A percentile compares a stretch with the other conserved stretches of the same genome.
These are phyloP conservation scores for Amphipoea oculea DNA, from an alignment of 2,888 invertebrate genomes.

Conservation along the genomic window DNA sequence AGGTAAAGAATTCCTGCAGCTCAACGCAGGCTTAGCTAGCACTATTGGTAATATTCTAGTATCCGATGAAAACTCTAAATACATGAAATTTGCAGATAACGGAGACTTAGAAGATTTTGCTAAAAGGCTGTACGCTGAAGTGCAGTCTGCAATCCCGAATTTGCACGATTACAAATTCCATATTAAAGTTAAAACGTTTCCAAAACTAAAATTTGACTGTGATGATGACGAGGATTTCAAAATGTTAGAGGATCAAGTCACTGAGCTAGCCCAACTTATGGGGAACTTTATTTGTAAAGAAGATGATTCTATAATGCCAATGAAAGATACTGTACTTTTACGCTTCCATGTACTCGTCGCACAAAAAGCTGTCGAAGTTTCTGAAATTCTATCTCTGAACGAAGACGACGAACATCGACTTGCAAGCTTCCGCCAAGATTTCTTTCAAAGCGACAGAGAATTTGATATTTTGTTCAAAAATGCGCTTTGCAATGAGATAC, in stretches of 20 bases:
- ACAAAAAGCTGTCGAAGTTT: conserved; percentile 38
- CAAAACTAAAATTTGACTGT: conserved; percentile 18
- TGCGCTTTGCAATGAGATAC: conserved; percentile 20
- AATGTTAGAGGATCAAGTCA: conserved; percentile 16
- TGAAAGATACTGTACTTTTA: conserved; percentile 29
- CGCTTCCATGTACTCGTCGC: conserved; percentile 52
- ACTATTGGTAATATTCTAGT: conserved; percentile 49
- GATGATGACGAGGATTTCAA: conserved; percentile 10
- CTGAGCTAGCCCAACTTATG: neutral
- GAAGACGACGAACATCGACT: conserved; percentile 38
- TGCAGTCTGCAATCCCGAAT: conserved; percentile 21
- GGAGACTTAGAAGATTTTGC: conserved; percentile 8
- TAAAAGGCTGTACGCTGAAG: conserved; percentile 13
- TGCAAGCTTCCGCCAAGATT: conserved; percentile 40
- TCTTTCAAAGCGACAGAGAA: conserved; percentile 35
- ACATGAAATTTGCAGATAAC: conserved; percentile 36
- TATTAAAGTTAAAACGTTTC: conserved; percentile 28
- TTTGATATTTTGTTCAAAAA: conserved; percentile 32
- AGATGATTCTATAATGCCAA: conserved; percentile 25
- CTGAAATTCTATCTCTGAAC: conserved; percentile 18
- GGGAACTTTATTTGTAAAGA: conserved; percentile 23
- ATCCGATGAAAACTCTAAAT: conserved; percentile 10
- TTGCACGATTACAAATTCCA: conserved; percentile 42
- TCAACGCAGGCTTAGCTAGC: conserved; percentile 35
- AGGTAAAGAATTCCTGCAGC: conserved; percentile 20